Conservation (phyloP, 2,113 vertebrate species). For the Alethe castanea region DNA sequence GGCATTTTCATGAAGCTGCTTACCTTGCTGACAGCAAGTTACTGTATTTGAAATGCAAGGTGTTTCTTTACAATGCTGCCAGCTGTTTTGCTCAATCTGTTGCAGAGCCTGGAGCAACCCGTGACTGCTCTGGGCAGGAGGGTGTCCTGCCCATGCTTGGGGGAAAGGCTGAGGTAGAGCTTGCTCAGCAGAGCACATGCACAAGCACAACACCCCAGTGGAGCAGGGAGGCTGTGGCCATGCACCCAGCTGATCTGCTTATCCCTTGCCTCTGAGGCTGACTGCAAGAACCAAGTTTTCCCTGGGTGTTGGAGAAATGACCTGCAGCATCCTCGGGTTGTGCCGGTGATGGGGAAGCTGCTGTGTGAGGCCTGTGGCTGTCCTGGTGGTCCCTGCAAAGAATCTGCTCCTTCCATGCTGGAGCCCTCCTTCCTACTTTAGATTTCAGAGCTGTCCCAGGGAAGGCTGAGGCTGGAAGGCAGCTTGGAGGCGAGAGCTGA, state of each 20-base stretch:
- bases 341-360: not conserved
- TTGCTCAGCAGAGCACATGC: not conserved
- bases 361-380: not conserved
- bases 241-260: not conserved
- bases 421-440: rapidly evolving
- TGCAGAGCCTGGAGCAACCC: not conserved
- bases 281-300: not conserved
- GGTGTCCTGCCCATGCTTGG: not conserved
- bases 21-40: not conserved
- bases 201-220: not conserved
- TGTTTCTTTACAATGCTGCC: not conserved
- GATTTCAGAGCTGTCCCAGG: rapidly evolving
- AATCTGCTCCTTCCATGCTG: rapidly evolving
- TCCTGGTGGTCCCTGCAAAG: not conserved
- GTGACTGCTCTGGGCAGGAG: not conserved
- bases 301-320: not conserved
- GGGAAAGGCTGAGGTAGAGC: not conserved
- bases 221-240: not conserved
- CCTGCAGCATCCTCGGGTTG: not conserved
- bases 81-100: not conserved
- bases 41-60: not conserved
- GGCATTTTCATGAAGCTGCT: not conserved
- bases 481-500: not conserved
- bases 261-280: not conserved
- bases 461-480: not conserved